Base-by-base conservation (phyloP, 2,797 vertebrate species). In the Discoglossus pictus region DNA sequence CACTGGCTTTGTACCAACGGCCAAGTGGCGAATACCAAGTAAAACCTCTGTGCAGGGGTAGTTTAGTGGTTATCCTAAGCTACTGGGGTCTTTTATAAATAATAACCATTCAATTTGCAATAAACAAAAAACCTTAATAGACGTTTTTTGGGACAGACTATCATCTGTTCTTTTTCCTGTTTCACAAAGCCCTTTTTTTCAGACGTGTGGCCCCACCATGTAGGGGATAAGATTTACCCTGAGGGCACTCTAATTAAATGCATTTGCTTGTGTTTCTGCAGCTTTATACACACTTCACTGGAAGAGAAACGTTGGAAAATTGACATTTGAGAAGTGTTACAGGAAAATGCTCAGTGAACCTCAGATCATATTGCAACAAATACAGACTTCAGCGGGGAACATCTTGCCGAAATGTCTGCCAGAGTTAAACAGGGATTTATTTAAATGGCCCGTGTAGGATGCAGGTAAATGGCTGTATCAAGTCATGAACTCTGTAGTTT, bases 301-400 rank as follows among this genome's bases (percentile, higher is more conserved):
- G 51, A 38, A 68, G 56, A 21, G 51, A 62, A 55, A 70, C 56
- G 67, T 62, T 48, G 42, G 59, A 55, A 63, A 70, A 55, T 55
- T 70, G 67, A 70, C 59, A 70, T 63, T 70, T 63, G 67, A 70
- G 43, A 56, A 12, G 51, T 62, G 59, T 62, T 55, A 53, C 43
- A 55, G 18, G 36, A 39, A 70, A 70, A 62, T 70, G 67, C 46
- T 55, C 59, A 70, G 43, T 47, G 59, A 70, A 68, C 38, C 66
- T 68, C 40, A 68, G 66, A 68, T 68, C 66, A 27, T 47, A 54
- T 68, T 68, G 48, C 50, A 20, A 27, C 16, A 50, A 31, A 46
- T 20, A 40, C 21, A 67, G 65, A 50, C 51, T 50, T 59, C 35
- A 36, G 46, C 65, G 13, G 54, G 16, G 46, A 50, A 67, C 38